A percentile compares a stretch with the other conserved stretches of the same genome.
Conservation (phyloP, 1,140 invertebrate species). For the Ceratosolen fusciceps region DNA sequence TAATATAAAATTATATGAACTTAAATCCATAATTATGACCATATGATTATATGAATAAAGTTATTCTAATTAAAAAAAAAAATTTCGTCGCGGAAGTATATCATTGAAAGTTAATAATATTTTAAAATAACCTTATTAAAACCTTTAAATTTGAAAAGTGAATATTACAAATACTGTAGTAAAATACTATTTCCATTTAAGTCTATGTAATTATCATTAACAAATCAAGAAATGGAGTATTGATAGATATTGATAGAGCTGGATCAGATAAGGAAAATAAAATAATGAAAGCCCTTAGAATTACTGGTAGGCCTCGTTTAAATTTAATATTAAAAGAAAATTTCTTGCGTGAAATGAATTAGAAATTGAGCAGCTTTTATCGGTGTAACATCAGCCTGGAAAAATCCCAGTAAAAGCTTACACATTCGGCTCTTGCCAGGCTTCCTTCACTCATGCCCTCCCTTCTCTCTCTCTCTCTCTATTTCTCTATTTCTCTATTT, state of each 20-base stretch:
- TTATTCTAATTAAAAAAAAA: too few species aligned
- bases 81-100: too few species aligned
- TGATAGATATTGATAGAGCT: too few species aligned
- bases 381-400: not conserved
- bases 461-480: constrained; percentile 6
- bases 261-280: too few species aligned
- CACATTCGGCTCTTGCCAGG: not conserved
- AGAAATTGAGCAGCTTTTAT: constrained; percentile 16
- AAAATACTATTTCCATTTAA: too few species aligned
- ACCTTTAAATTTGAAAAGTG: too few species aligned
- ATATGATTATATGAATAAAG: too few species aligned
- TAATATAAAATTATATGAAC: not conserved
- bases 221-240: too few species aligned
- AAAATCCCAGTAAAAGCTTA: constrained; percentile 37
- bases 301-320: not conserved
- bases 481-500: not conserved
- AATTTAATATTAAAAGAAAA: constrained; percentile 26
- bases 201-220: too few species aligned
- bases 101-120: too few species aligned
- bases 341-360: constrained; percentile 31
- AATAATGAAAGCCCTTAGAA: not conserved
- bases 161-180: too few species aligned
- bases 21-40: not conserved
- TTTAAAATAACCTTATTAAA: too few species aligned
- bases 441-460: not conserved